A percentile compares a stretch with the other conserved stretches of the same genome.
These are phyloP conservation scores for Philotrypesis tridentata DNA, from an alignment of 1,140 invertebrate species.

Conservation along the genomic window DNA sequence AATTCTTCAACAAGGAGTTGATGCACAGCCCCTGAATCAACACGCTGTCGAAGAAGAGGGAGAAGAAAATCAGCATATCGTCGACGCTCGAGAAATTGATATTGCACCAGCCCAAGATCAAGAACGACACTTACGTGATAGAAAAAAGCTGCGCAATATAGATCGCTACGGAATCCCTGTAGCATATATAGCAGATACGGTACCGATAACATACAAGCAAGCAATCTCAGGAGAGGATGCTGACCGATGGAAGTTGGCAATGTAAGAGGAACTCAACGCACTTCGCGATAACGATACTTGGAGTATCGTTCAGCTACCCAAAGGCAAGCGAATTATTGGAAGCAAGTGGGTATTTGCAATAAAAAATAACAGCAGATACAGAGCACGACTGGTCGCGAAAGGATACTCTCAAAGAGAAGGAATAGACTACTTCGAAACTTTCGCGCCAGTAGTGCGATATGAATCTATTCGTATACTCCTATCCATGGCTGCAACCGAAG, in stretches of 20 bases:
- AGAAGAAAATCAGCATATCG: not conserved
- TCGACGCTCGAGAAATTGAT: too few species aligned
- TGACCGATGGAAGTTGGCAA: conserved; percentile 63
- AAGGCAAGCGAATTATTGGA: conserved; percentile 11
- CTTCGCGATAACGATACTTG: conserved; percentile 58
- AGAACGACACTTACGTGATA: not conserved
- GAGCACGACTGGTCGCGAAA: conserved; percentile 29
- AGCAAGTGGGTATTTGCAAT: conserved; percentile 39
- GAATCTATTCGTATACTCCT: conserved; percentile 37
- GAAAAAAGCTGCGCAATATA: not conserved
- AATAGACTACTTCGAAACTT: conserved; percentile 47
- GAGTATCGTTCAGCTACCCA: conserved; percentile 50
- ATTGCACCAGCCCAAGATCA: too few species aligned
- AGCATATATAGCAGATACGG: not conserved
- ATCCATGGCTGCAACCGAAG: conserved; percentile 15
- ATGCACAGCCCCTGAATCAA: too few species aligned
- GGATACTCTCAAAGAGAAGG: not conserved
- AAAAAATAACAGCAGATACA: not conserved
- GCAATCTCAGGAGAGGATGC: conserved; percentile 34
- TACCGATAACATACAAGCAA: conserved; percentile 12
- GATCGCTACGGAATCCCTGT: not conserved
- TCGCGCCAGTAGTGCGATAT: conserved; percentile 32
- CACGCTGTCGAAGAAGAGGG: not conserved
- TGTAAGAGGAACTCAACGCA: conserved; percentile 60
- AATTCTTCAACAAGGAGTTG: not conserved